Evolutionary conservation across 2,888 invertebrate species (phyloP).

Genomic region (Drosophila nigricruria): DNA sequence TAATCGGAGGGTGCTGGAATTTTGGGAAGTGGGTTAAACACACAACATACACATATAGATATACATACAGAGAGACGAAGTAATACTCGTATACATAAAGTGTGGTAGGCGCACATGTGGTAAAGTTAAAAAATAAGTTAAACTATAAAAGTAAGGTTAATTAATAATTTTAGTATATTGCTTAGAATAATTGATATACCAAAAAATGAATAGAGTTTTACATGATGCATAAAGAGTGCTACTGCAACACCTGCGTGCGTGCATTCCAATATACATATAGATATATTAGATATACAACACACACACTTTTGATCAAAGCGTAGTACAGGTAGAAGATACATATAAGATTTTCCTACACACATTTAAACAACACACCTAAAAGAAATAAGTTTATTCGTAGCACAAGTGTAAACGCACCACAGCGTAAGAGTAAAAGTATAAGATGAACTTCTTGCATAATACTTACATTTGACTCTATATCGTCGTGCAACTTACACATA

Average conservation of each 20-base stretch:
- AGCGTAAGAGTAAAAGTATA: background rate
- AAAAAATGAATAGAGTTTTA: background rate
- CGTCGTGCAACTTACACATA: background rate
- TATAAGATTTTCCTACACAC: constrained; percentile 21
- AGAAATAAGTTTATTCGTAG: constrained; percentile 7
- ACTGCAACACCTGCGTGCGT: constrained; percentile 11
- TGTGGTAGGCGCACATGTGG: background rate
- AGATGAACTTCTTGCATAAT: background rate
- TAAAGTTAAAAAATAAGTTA: constrained; percentile 13
- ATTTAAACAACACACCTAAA: constrained; percentile 29
- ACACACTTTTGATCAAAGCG: background rate
- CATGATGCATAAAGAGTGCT: constrained; percentile 29
- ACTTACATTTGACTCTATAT: constrained; percentile 20
- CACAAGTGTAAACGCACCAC: background rate
- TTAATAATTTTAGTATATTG: background rate
- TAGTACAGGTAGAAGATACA: constrained; percentile 2
- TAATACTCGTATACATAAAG: constrained; percentile 5
- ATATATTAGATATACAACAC: constrained; percentile 4
- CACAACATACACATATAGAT: constrained; percentile 1
- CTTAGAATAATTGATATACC: background rate
- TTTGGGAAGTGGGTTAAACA: background rate
- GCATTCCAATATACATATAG: constrained; percentile 13
- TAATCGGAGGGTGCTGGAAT: background rate
- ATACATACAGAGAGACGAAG: background rate
- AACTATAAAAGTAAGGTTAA: constrained; percentile 8